phyloP scores from a whole-genome alignment of 1,140 invertebrate species.

The Pentalonia nigronervosa region DNA sequence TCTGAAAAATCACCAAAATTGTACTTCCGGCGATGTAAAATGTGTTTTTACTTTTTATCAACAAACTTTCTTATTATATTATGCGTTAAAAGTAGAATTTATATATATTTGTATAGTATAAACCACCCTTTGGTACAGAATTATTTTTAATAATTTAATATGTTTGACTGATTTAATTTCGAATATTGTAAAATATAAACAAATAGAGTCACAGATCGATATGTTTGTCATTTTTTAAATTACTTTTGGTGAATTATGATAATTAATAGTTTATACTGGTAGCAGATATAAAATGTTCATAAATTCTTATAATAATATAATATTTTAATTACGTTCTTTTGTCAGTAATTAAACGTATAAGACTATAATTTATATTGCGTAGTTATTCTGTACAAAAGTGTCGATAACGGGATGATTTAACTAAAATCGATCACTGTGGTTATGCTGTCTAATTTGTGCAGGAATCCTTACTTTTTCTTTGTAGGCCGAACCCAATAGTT shows the following conservation, averaged over 20 bases:
- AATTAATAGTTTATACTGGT: background rate
- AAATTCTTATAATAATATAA: background rate
- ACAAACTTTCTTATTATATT: background rate
- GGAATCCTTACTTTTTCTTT: conserved; percentile 88
- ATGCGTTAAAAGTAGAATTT: background rate
- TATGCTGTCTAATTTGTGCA: background rate
- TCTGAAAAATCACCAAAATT: conserved; percentile 68
- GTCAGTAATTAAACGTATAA: background rate
- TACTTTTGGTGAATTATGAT: background rate
- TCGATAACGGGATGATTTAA: background rate
- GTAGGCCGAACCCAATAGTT: conserved; percentile 92
- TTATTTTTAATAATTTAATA: background rate
- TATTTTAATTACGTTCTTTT: background rate
- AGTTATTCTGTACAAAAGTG: background rate
- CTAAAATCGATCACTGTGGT: background rate
- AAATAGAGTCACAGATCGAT: background rate
- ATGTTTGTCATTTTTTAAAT: background rate
- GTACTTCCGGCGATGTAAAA: background rate
- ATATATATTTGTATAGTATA: background rate
- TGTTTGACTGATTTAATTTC: background rate
- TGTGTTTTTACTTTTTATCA: background rate
- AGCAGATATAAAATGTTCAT: background rate
- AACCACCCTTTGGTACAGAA: background rate
- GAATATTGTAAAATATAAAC: background rate
- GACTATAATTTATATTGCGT: background rate